These are phyloP conservation scores for Caenorhabditis sp. DNA, from an alignment of 2,888 invertebrate genomes.

Conservation along the genomic window DNA sequence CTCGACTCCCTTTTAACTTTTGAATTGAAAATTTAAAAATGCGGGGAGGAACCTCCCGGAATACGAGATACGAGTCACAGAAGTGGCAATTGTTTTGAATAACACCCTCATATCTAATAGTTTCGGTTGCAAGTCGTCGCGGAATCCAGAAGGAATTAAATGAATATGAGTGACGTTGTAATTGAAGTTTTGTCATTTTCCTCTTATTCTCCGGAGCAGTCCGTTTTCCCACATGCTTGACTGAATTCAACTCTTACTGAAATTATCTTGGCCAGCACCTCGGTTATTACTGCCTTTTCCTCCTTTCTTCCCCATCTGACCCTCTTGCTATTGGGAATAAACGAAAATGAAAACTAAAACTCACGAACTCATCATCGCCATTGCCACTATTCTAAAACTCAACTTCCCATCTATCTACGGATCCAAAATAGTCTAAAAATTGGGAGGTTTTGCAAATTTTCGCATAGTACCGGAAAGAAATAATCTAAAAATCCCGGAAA, in stretches of 20 bases:
- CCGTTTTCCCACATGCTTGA: constrained; percentile 48
- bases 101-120: constrained; percentile 58
- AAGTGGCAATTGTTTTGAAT: constrained; percentile 53
- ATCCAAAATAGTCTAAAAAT: no score
- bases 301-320: constrained; percentile 27
- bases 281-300: constrained; percentile 46
- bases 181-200: constrained; percentile 61
- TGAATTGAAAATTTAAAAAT: constrained; percentile 30
- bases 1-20: neutral
- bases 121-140: constrained; percentile 43
- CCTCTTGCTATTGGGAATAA: constrained; percentile 35
- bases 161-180: constrained; percentile 63
- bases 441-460: neutral
- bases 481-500: constrained; percentile 41
- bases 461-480: constrained; percentile 1
- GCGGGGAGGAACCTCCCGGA: constrained; percentile 13
- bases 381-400: no score
- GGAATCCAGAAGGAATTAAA: constrained; percentile 55
- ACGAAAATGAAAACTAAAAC: neutral
- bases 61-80: constrained; percentile 14
- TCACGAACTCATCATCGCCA: constrained; percentile 9
- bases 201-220: constrained; percentile 19
- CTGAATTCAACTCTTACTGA: constrained; percentile 51
- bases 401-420: neutral
- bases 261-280: constrained; percentile 47